Evolutionary conservation across 1,140 invertebrate species (phyloP), one percentile per base, ranked within the genome.

Genomic region (Triops longicaudatus): DNA sequence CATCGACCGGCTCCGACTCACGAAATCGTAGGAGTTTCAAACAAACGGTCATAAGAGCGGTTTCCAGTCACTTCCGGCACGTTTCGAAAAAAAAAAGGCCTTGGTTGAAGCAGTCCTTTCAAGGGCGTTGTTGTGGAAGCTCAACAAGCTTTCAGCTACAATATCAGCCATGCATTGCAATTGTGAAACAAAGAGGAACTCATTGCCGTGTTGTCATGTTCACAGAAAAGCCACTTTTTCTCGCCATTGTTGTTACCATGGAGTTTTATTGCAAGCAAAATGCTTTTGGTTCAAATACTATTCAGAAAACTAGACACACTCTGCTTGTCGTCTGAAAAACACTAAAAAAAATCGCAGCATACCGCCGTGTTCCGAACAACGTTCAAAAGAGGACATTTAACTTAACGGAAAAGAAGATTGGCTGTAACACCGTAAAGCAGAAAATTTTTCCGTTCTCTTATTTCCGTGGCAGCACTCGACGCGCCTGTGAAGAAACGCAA

Each of bases 51-150:
- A 22, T 22, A 17, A 22, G 50, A 63, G 31, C 31, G 31, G 31
- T 37, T 37, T 37, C 31, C 7, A 63, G 22, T 63, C 50, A 63
- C 22, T 63, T 63, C 50, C 50, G 50, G 50, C 50, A 22, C 22
- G 50, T 63, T 63, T 63, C 17, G 17, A 17, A 22, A 63, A 17
- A 44, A 44, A 44, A 63, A 63, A 0, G 14, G 17, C 50, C 14
- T 63, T 63, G 50, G 50, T n/a, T 63, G 5, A 63, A 22, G 50
- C 14, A 63, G 50, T 14, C 50, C 50, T 63, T 63, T 63, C 50
- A 63, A 63, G 50, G 50, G 50, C 50, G 50, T 63, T 63, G 50
- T 63, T 63, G 22, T 63, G 50, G 50, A 22, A 22, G n/a, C 50
- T 63, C 50, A 17, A 22, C 50, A 1, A 63, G 50, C 50, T 63